phyloP scores from a whole-genome alignment of 2,797 vertebrate species.

The Eutrigla gurnardus region DNA sequence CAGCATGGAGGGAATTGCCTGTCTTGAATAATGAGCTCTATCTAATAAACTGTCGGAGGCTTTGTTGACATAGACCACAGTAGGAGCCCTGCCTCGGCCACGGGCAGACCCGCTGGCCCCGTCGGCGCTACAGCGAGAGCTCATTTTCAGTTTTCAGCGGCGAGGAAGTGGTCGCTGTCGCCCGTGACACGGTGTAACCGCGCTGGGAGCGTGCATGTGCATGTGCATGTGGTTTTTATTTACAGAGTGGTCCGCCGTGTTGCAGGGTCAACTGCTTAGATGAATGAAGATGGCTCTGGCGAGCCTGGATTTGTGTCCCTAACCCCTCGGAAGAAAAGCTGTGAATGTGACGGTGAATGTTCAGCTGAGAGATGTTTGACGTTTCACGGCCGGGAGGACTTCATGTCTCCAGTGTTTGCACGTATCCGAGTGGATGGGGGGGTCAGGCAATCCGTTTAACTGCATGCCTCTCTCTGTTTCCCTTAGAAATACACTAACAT shows the following conservation, averaged over 20 bases:
- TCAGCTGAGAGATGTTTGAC: constrained; percentile 45
- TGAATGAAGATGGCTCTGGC: constrained; percentile 35
- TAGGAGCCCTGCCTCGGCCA: constrained; percentile 67
- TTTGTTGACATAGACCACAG: constrained; percentile 74
- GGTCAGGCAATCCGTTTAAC: constrained; percentile 70
- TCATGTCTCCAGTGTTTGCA: constrained; percentile 46
- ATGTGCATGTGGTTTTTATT: too few relatives aligned
- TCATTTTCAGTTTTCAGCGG: constrained; percentile 67
- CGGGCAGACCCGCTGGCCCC: constrained; percentile 64
- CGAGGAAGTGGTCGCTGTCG: constrained; percentile 66
- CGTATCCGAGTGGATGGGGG: constrained; percentile 44
- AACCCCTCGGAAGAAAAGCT: constrained; percentile 23
- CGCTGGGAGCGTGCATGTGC: too few relatives aligned
- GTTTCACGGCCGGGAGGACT: constrained; percentile 59
- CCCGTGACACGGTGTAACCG: constrained; percentile 64
- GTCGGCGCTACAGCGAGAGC: constrained; percentile 67
- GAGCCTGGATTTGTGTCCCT: constrained; percentile 45
- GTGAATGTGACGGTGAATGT: constrained; percentile 56
- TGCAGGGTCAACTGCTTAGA: constrained; percentile 37
- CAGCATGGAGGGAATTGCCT: constrained; percentile 55
- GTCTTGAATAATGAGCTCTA: constrained; percentile 79
- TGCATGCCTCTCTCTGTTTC: constrained; percentile 29
- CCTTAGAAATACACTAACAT: constrained; percentile 39
- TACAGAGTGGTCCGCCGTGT: constrained; percentile 21
- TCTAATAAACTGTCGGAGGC: constrained; percentile 75